A percentile compares a stretch with the other conserved stretches of the same genome.
Conservation (phyloP, 2,888 invertebrate genomes). For the Cerastoderma edule region DNA sequence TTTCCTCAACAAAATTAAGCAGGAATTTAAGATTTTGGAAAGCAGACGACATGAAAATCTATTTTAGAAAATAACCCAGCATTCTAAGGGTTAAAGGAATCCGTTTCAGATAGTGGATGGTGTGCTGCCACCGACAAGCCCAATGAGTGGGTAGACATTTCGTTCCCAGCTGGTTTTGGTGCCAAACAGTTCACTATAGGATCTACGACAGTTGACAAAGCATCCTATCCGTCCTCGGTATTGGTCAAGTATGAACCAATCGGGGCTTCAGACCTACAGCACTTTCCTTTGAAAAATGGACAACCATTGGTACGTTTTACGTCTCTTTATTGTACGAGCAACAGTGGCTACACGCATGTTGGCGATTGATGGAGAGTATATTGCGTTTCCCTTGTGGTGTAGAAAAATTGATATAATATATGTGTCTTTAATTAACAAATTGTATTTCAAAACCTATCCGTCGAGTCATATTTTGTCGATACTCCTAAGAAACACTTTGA, state of each 20-base stretch:
- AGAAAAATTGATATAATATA: neutral
- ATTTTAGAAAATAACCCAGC: too few relatives aligned
- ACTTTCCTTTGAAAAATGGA: conserved; percentile 24
- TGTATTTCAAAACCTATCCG: too few relatives aligned
- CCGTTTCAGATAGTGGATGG: conserved; percentile 34
- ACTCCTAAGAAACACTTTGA: too few relatives aligned
- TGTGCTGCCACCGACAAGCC: conserved; percentile 19
- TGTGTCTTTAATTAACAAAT: neutral
- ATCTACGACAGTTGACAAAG: neutral
- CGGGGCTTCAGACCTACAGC: conserved; percentile 16
- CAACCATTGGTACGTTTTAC: conserved; percentile 3
- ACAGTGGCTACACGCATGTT: neutral
- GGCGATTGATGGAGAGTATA: neutral
- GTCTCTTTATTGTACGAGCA: neutral
- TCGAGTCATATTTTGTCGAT: neutral
- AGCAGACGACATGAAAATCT: too few relatives aligned
- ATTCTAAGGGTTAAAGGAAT: too few relatives aligned
- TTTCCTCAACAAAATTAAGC: too few relatives aligned
- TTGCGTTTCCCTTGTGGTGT: too few relatives aligned
- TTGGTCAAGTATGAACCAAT: conserved; percentile 39
- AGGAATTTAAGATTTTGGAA: too few relatives aligned
- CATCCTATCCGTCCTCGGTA: conserved; percentile 22
- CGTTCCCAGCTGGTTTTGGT: conserved; percentile 22
- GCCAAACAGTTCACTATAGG: conserved; percentile 24
- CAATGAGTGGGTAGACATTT: conserved; percentile 16